These are phyloP conservation scores for Spondyliosoma cantharus DNA, from an alignment of 2,797 vertebrate species.

Conservation along the genomic window DNA sequence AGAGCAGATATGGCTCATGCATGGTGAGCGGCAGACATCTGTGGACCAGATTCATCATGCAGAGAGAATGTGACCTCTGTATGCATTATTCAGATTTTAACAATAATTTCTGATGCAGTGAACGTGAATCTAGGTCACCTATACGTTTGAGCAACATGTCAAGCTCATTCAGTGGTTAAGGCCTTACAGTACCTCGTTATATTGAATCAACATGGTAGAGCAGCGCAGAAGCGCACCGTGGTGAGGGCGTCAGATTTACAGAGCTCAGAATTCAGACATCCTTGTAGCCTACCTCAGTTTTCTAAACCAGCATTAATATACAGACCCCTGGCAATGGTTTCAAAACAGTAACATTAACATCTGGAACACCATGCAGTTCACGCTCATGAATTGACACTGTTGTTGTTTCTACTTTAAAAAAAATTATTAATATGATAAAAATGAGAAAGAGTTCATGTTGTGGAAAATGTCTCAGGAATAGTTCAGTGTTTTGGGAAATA, in stretches of 20 bases:
- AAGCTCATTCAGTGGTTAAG: constrained; percentile 41
- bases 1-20: constrained; percentile 23
- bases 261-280: constrained; percentile 12
- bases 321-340: neutral
- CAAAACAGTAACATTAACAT: constrained; percentile 8
- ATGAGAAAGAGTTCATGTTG: constrained; percentile 1
- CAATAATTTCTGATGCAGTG: constrained; percentile 28
- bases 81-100: constrained; percentile 37
- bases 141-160: constrained; percentile 30
- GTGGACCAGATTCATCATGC: constrained; percentile 19
- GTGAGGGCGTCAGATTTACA: constrained; percentile 12
- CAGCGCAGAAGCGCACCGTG: neutral
- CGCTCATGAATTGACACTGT: neutral
- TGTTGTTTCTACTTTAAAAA: neutral
- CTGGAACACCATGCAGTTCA: neutral
- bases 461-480: neutral
- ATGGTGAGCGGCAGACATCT: constrained; percentile 12
- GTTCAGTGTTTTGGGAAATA: constrained; percentile 1
- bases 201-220: constrained; percentile 34
- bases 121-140: constrained; percentile 42
- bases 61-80: constrained; percentile 14
- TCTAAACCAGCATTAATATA: constrained; percentile 4
- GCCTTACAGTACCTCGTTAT: constrained; percentile 36
- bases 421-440: constrained; percentile 8
- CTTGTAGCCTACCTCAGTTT: neutral